Conservation (phyloP, 2,113 vertebrate species). For the Gallinago media region DNA sequence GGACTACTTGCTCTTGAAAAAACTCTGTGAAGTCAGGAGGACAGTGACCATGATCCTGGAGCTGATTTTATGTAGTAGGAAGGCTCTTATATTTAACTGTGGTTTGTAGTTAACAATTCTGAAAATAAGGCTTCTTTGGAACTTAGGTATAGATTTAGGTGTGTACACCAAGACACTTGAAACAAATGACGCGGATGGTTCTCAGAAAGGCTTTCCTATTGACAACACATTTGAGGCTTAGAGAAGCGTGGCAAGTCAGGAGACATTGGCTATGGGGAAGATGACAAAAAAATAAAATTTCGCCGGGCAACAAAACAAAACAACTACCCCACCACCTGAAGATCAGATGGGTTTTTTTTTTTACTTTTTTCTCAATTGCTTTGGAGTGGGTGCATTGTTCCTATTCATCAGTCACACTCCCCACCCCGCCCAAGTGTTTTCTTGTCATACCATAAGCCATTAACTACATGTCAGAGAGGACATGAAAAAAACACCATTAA, state of each 20-base stretch:
- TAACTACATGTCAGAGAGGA: not conserved
- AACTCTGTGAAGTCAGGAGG: not conserved
- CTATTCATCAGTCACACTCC: not conserved
- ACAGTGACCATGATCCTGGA: not conserved
- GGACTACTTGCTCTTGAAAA: not conserved
- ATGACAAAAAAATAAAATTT: not conserved
- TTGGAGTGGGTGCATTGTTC: not conserved
- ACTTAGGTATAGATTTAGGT: not conserved
- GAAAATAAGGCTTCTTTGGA: not conserved
- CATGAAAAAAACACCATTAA: not conserved
- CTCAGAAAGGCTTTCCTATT: not conserved
- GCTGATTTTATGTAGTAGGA: not conserved
- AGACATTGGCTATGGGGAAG: not conserved
- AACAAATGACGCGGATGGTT: fast-evolving
- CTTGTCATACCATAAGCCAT: not conserved
- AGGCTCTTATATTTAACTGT: not conserved
- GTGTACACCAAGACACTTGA: not conserved
- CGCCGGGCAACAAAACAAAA: not conserved
- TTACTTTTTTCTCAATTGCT: not conserved
- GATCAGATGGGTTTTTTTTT: not conserved
- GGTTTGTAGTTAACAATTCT: not conserved
- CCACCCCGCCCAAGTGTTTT: not conserved
- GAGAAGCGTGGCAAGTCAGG: not conserved
- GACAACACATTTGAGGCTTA: not conserved
- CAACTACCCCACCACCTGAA: not conserved